Base-by-base conservation (phyloP, 2,113 vertebrate genomes). In the Cochlearius cochlearius region DNA sequence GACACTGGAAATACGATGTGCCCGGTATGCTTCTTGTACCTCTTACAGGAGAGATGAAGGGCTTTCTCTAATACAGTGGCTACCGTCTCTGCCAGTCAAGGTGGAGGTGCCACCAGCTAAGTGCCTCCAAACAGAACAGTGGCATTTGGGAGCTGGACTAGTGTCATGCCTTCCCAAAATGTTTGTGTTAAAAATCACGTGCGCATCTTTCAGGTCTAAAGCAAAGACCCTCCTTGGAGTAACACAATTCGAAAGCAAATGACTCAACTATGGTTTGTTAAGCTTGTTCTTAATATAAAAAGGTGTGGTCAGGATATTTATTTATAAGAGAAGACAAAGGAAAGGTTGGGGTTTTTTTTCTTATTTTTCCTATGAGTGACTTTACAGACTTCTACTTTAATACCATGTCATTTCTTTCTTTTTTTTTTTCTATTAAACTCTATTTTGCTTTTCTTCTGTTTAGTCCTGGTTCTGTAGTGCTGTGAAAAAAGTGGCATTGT, bases 121-220 rank as follows among this genome's bases (percentile, higher is more conserved):
- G 49, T 82, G 69, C 92, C 21, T 16, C 45, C 74, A 88, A 80
- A 68, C 29, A 41, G 38, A 92, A 92, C 81, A 96, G 86, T 52
- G 76, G 21, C 53, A 58, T 95, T 96, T 96, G 86, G 92, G 92
- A 88, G 50, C 41, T 76, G 84, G 76, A 73, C 60, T 89, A 96
- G 88, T 78, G 32, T 93, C 67, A 38, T 29, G 78, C 60, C 79
- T 88, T 84, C 30, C 41, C 86, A 71, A 81, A 75, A 96, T 86
- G 86, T 93, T 79, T 93, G 87, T 79, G 45, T 63, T 73, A 64
- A 88, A 81, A 92, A 52, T 78, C 4, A 2, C 17, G 26, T 63
- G 45, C 10, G 11, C 11, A 20, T 55, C 63, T 95, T 62, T 78
- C 34, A 58, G 64, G 52, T 89, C 73, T 69, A 67, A 69, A 53